Conservation (phyloP, 2,888 invertebrate genomes). For the Tetragonula carbonaria region DNA sequence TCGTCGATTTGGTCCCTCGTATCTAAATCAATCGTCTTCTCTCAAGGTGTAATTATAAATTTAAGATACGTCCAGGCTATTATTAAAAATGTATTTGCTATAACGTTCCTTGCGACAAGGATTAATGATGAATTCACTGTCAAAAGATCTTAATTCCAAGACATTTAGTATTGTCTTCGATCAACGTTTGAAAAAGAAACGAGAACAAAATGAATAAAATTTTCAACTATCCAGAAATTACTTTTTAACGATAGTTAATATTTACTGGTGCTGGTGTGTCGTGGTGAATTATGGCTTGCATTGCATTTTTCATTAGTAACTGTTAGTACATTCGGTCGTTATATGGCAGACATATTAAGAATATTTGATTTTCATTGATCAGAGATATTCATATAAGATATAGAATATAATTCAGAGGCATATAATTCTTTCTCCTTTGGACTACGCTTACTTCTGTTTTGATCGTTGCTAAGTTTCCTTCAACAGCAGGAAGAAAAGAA, state of each 20-base stretch:
- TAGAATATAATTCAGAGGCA: neutral
- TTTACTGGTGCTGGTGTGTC: neutral
- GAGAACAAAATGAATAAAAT: neutral
- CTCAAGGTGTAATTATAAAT: neutral
- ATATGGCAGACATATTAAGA: neutral
- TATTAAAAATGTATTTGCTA: neutral
- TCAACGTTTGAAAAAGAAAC: neutral
- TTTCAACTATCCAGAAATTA: neutral
- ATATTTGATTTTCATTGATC: neutral
- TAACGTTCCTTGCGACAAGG: neutral
- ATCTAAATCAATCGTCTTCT: conserved; percentile 19
- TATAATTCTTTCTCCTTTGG: neutral
- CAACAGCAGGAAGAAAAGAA: neutral
- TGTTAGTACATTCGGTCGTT: neutral
- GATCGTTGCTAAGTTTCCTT: neutral
- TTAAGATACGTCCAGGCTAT: neutral
- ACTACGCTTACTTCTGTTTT: neutral
- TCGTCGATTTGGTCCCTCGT: neutral
- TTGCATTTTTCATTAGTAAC: neutral
- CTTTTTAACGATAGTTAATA: neutral
- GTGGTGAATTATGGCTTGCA: neutral
- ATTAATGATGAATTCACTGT: neutral
- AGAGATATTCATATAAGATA: too few relatives aligned
- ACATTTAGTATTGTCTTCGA: neutral
- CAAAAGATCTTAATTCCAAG: neutral